These are phyloP conservation scores for Latrodectus geometricus DNA, from an alignment of 1,140 invertebrate genomes.

Conservation along the genomic window DNA sequence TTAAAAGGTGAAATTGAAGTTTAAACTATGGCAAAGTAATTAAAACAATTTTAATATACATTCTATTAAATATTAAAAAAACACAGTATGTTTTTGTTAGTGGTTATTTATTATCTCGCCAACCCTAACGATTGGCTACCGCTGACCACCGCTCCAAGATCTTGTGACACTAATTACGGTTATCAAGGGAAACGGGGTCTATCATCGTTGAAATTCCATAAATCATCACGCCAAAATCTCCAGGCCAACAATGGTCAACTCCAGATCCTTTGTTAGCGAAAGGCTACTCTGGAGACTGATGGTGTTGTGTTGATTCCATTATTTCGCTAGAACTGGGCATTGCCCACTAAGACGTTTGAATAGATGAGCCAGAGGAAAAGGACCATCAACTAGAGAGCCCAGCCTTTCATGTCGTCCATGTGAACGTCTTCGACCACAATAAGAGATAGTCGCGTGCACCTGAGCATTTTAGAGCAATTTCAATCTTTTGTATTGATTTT, in stretches of 20 bases:
- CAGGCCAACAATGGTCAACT: background rate
- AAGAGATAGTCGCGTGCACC: too few relatives aligned
- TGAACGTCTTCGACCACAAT: too few relatives aligned
- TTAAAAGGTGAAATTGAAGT: too few relatives aligned
- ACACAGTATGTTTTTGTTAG: background rate
- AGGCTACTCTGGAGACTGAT: background rate
- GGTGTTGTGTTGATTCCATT: background rate
- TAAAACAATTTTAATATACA: too few relatives aligned
- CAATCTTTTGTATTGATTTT: too few relatives aligned
- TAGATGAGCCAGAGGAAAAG: background rate
- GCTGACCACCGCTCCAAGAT: conserved; percentile 5
- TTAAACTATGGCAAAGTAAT: too few relatives aligned
- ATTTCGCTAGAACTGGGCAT: background rate
- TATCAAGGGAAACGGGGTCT: conserved; percentile 28
- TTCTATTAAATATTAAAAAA: too few relatives aligned
- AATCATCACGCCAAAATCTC: conserved; percentile 13
- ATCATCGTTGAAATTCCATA: conserved; percentile 21
- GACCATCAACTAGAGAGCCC: background rate
- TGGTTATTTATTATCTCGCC: background rate
- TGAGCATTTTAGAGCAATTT: too few relatives aligned
- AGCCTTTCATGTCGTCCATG: too few relatives aligned
- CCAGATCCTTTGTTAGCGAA: background rate
- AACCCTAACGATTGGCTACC: background rate
- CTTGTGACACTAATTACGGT: conserved; percentile 23
- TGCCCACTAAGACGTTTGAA: background rate